Evolutionary conservation across 2,888 invertebrate species (phyloP), one percentile per base, ranked within the genome.

Genomic region (Drosophila buzzatii): DNA sequence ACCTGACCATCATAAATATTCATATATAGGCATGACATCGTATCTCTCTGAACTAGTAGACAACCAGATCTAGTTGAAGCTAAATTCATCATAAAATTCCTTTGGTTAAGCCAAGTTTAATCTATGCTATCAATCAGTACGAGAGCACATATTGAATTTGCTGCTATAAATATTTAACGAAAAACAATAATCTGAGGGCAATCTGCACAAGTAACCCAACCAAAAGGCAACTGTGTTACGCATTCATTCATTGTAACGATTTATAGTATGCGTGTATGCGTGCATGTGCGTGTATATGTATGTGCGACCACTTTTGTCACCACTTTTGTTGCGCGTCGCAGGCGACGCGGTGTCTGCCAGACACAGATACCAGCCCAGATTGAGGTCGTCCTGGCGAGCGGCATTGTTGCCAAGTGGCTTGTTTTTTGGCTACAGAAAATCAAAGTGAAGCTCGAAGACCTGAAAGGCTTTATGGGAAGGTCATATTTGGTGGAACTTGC

Each of bases 321-420:
- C n/a, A n/a, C 44, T 60, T 56, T 44, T 69, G 45, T 52, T 71
- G 60, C 56, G 33, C 61, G n/a, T 35, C 60, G 73, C 73, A 69
- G 82, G 85, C 82, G 85, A 81, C 84, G 59, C 81, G 72, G 51
- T 64, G 88, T 85, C 85, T 85, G 79, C 66, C 82, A 74, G 79
- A 69, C 82, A 42, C 52, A 73, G 77, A 75, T 60, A 70, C 41
- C 23, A 39, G n/a, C 42, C 31, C 49, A 73, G 70, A 85, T 61
- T 58, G 76, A 85, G 87, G 85, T 85, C 82, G 87, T 55, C 55
- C 67, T 67, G 58, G 51, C 37, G n/a, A n/a, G 3, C 18, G 10
- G 20, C 18, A 41, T 39, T 45, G 58, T 53, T 68, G 61, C 61
- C 59, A 65, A 61, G 45, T 60, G 61, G 42, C 59, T 58, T 58